Conservation (phyloP, 1,140 invertebrate species). For the Choristoneura fumiferana region DNA sequence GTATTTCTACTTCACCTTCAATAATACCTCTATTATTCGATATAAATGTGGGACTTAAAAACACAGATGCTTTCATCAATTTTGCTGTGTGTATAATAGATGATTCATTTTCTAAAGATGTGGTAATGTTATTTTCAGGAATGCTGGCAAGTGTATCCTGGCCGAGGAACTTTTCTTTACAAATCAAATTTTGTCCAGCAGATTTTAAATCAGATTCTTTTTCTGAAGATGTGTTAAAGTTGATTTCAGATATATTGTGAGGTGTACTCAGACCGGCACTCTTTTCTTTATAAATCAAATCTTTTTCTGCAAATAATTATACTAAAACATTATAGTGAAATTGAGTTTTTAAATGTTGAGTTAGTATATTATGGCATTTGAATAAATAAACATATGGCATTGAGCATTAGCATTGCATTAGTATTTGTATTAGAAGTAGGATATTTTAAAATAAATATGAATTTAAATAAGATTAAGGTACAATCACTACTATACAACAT, state of each 20-base stretch:
- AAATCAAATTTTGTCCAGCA: not conserved
- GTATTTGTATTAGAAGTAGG: too few relatives aligned
- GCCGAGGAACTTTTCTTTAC: not conserved
- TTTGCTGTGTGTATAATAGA: slow-evolving; percentile 66
- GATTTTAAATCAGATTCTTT: not conserved
- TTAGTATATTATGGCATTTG: too few relatives aligned
- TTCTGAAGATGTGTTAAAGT: not conserved
- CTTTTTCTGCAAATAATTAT: not conserved
- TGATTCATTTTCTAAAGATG: slow-evolving; percentile 26
- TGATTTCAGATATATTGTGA: too few relatives aligned
- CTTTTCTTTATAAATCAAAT: not conserved
- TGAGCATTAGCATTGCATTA: too few relatives aligned
- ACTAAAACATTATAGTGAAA: too few relatives aligned
- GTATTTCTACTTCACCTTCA: slow-evolving; percentile 36
- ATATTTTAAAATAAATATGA: too few relatives aligned
- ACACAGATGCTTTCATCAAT: slow-evolving; percentile 63
- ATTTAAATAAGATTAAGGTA: too few relatives aligned
- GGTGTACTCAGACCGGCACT: not conserved
- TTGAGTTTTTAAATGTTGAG: too few relatives aligned
- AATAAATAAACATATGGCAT: too few relatives aligned
- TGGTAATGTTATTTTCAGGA: too few relatives aligned
- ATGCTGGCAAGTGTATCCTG: not conserved
- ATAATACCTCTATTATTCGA: slow-evolving; percentile 28
- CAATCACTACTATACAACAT: too few relatives aligned
- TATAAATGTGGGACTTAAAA: slow-evolving; percentile 60